phyloP scores from a whole-genome alignment of 2,113 vertebrate genomes.

The Stercorarius parasiticus region DNA sequence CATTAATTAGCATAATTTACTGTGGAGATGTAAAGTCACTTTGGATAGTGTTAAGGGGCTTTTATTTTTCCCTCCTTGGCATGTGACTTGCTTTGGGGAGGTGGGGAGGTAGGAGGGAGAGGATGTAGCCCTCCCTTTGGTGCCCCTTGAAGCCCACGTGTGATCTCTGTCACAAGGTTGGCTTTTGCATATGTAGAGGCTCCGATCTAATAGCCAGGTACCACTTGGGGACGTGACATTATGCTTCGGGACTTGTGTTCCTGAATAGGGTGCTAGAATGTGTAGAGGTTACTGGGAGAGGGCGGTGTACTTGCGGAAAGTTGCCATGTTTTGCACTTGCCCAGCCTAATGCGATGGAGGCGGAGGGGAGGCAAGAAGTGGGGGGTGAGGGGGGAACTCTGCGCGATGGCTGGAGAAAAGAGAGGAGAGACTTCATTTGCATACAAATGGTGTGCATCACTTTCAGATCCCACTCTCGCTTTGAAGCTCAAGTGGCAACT shows the following conservation, averaged over 20 bases:
- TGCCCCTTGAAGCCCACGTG: not conserved
- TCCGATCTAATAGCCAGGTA: not conserved
- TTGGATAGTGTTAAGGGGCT: not conserved
- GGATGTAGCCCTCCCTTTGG: not conserved
- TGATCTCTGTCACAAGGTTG: not conserved
- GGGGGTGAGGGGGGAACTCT: not conserved
- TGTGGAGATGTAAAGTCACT: not conserved
- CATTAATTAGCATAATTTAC: not conserved
- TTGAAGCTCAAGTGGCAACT: slow-evolving; percentile 42
- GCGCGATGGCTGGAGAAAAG: not conserved
- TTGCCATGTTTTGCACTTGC: not conserved
- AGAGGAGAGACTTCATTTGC: not conserved
- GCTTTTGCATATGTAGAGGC: not conserved
- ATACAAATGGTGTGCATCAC: not conserved
- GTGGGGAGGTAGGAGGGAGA: not conserved
- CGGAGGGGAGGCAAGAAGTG: not conserved
- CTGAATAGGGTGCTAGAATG: not conserved
- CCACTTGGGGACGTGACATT: not conserved
- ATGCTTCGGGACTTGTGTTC: not conserved
- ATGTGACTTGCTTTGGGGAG: not conserved
- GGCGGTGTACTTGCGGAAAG: not conserved
- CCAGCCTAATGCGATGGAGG: not conserved
- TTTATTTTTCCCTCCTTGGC: slow-evolving; percentile 22
- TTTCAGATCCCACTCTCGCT: not conserved
- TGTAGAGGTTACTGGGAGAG: not conserved